Evolutionary conservation across 2,113 vertebrate species (phyloP).

Genomic region (Dendropsophus ebraccatus): DNA sequence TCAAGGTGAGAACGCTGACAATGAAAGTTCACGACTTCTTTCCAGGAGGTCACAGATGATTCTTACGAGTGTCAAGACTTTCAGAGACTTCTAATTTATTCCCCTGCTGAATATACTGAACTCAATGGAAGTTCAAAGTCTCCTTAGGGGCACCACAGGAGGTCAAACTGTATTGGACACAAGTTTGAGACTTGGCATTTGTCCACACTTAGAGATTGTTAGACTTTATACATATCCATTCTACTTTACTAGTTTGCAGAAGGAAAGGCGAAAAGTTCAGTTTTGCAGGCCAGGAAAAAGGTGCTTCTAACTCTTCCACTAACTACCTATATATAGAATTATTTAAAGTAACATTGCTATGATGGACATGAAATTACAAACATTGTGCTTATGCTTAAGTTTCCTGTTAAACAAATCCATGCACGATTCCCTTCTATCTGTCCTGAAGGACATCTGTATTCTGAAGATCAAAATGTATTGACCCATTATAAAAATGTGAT

Average conservation of each 20-base stretch:
- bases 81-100: constrained; percentile 69
- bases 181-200: constrained; percentile 66
- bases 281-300: constrained; percentile 43
- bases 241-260: neutral
- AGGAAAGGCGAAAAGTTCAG: constrained; percentile 45
- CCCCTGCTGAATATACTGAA: constrained; percentile 61
- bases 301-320: constrained; percentile 7
- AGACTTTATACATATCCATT: neutral
- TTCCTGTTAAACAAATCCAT: neutral
- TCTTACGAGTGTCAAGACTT: constrained; percentile 58
- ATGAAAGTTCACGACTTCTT: constrained; percentile 66
- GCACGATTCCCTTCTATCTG: neutral
- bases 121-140: constrained; percentile 68
- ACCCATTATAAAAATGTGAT: neutral
- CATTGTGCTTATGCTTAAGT: neutral
- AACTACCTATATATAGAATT: constrained; percentile 26
- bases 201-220: constrained; percentile 31
- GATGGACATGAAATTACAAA: neutral
- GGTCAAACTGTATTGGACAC: constrained; percentile 68
- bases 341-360: constrained; percentile 5
- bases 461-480: neutral
- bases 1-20: constrained; percentile 63
- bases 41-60: constrained; percentile 55
- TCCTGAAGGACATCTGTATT: constrained; percentile 1
- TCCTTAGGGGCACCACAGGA: constrained; percentile 63